These are phyloP conservation scores for Vireo altiloquus DNA, from an alignment of 2,113 vertebrate genomes.

Conservation along the genomic window DNA sequence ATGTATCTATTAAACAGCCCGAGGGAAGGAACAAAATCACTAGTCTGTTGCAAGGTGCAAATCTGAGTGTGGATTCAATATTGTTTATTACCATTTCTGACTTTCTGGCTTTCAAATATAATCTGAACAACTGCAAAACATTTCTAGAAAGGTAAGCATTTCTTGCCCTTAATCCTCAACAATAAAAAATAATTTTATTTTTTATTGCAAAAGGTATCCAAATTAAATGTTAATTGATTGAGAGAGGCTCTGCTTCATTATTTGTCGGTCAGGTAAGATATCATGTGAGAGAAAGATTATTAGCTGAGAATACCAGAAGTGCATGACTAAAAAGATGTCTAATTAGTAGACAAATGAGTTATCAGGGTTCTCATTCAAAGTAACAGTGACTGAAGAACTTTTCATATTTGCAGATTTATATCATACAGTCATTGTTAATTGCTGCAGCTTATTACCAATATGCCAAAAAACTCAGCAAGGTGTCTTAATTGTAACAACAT, in stretches of 20 bases:
- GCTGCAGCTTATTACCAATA: neutral
- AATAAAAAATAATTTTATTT: neutral
- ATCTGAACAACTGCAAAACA: neutral
- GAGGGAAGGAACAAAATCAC: conserved; percentile 8
- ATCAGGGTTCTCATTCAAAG: neutral
- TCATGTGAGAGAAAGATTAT: neutral
- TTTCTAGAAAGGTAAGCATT: neutral
- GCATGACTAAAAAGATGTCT: neutral
- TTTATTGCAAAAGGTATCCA: neutral
- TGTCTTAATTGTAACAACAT: neutral
- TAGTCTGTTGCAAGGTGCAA: conserved; percentile 2
- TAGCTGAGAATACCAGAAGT: neutral
- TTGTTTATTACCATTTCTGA: neutral
- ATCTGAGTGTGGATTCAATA: neutral
- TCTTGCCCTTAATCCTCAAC: neutral
- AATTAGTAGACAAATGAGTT: neutral
- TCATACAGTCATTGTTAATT: neutral
- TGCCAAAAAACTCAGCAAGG: neutral
- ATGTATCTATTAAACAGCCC: conserved; percentile 16
- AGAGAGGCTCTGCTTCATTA: neutral
- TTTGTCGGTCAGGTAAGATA: neutral
- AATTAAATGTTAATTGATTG: neutral
- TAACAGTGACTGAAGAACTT: neutral
- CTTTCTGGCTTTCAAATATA: neutral
- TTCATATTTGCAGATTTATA: neutral